A percentile compares a stretch with the other conserved stretches of the same genome.
Conservation (phyloP, 1,140 invertebrate species). For the Phortica variegata region DNA sequence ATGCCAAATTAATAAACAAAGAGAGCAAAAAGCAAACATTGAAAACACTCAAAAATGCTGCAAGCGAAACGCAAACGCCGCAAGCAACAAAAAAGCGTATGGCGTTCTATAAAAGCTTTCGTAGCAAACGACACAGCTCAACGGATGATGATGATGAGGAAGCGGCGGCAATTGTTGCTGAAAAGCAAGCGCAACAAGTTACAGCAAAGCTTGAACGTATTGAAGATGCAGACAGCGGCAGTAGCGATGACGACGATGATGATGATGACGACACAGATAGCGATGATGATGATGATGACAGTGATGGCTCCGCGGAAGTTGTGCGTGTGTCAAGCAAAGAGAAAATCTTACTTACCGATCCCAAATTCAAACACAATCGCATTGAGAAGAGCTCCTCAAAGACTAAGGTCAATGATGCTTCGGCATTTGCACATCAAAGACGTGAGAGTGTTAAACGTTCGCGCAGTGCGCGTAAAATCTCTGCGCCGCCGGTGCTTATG, state of each 20-base stretch:
- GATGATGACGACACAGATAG: constrained; percentile 7
- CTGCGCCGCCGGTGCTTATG: background rate
- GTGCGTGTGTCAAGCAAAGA: constrained; percentile 20
- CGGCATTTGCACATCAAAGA: constrained; percentile 6
- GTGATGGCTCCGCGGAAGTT: constrained; percentile 1
- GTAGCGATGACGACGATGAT: constrained; percentile 5
- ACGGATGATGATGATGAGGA: background rate
- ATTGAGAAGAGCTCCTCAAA: constrained; percentile 41
- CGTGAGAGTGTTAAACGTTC: constrained; percentile 24
- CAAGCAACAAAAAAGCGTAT: constrained; percentile 1
- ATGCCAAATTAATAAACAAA: background rate
- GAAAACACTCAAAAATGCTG: constrained; percentile 15
- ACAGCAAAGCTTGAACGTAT: background rate
- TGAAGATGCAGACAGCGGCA: constrained; percentile 5
- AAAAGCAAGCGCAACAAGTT: background rate
- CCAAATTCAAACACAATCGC: constrained; percentile 35
- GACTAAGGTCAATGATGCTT: constrained; percentile 23
- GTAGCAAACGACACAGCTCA: constrained; percentile 1
- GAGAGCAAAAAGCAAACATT: constrained; percentile 9
- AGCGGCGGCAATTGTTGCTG: background rate
- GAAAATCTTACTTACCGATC: constrained; percentile 30
- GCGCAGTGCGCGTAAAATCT: constrained; percentile 21
- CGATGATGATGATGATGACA: constrained; percentile 14
- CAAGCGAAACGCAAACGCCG: constrained; percentile 9
- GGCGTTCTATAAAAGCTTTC: constrained; percentile 16